These are phyloP conservation scores for Tragelaphus scriptus DNA, from an alignment of 2,113 vertebrate genomes.

Conservation along the genomic window DNA sequence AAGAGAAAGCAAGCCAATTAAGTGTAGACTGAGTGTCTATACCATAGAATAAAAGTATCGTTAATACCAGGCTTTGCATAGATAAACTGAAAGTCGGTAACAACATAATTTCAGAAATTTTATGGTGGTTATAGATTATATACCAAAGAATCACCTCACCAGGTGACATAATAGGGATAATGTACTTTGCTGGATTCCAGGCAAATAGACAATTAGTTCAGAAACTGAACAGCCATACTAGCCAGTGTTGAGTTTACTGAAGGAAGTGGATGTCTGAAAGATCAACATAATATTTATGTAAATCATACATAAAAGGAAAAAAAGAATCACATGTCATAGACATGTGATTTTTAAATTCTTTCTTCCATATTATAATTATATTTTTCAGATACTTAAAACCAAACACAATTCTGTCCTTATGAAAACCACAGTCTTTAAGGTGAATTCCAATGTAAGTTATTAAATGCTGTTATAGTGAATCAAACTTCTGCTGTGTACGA, in stretches of 20 bases:
- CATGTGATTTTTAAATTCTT: background rate
- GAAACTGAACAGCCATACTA: background rate
- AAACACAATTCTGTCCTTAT: background rate
- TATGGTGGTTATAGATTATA: background rate
- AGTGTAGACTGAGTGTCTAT: background rate
- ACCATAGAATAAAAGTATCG: background rate
- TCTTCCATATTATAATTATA: background rate
- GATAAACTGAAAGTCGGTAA: background rate
- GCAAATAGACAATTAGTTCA: background rate
- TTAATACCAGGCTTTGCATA: background rate
- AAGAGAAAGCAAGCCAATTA: background rate
- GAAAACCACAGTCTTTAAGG: background rate
- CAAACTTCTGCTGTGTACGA: background rate
- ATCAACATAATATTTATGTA: background rate
- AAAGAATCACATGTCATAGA: background rate
- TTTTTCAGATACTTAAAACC: background rate
- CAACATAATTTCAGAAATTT: background rate
- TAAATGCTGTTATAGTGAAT: background rate
- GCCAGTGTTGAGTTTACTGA: background rate
- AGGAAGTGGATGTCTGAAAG: background rate
- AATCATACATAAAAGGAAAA: background rate
- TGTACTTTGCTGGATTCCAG: background rate
- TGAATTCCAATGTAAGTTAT: background rate
- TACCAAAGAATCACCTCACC: background rate
- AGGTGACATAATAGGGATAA: background rate